Evolutionary conservation across 2,888 invertebrate species (phyloP).

Genomic region (Melanophora roralis): DNA sequence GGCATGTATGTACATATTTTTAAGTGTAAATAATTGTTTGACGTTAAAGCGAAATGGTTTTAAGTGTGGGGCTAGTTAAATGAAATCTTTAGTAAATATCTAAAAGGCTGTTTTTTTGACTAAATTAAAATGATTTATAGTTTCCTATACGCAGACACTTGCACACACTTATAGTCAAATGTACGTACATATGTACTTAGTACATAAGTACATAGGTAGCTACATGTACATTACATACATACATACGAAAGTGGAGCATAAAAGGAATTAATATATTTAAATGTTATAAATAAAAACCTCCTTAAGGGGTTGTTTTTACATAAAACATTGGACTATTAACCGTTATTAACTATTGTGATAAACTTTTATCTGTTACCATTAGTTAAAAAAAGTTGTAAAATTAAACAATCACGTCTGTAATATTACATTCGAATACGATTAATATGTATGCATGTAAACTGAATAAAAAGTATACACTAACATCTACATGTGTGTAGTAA

Average conservation of each 20-base stretch:
- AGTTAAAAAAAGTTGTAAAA: too few species aligned
- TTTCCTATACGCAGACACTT: background rate
- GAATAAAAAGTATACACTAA: background rate
- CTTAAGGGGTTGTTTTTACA: too few species aligned
- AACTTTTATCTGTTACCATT: background rate
- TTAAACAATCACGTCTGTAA: too few species aligned
- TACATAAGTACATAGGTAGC: too few species aligned
- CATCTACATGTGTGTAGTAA: background rate
- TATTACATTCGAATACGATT: too few species aligned
- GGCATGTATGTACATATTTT: too few species aligned
- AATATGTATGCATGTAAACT: background rate
- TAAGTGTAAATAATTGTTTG: conserved; percentile 1
- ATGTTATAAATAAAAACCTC: too few species aligned
- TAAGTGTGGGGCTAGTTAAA: background rate
- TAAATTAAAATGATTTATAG: background rate
- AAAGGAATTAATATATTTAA: too few species aligned
- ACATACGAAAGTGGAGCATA: too few species aligned
- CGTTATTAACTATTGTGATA: too few species aligned
- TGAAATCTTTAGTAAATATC: background rate
- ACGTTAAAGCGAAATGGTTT: background rate
- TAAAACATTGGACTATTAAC: background rate
- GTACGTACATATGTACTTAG: too few species aligned
- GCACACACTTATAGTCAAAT: background rate
- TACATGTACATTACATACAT: too few species aligned
- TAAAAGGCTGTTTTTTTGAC: background rate